phyloP scores from a whole-genome alignment of 2,888 invertebrate species.

The Ichneumoninae sp. region DNA sequence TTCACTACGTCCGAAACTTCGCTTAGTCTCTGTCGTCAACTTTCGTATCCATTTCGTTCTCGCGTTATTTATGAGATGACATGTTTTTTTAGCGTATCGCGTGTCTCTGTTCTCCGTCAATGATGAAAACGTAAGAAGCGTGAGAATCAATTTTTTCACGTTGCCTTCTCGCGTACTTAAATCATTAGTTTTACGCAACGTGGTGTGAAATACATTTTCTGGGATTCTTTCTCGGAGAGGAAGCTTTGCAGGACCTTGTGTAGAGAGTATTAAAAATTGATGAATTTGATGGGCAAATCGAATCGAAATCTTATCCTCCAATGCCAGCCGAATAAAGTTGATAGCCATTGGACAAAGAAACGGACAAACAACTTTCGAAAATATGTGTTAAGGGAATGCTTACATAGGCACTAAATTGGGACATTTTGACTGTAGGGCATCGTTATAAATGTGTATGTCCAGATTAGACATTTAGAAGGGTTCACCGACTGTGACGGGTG shows the following conservation, averaged over 20 bases:
- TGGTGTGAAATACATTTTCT: background rate
- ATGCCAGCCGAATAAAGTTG: background rate
- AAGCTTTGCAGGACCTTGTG: background rate
- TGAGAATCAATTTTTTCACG: background rate
- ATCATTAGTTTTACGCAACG: background rate
- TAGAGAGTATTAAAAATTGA: background rate
- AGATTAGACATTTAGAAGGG: background rate
- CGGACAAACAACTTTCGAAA: background rate
- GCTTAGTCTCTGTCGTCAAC: slow-evolving; percentile 2
- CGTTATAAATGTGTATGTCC: background rate
- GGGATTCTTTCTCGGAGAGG: background rate
- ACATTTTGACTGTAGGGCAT: background rate
- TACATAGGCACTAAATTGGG: background rate
- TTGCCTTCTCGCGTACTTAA: background rate
- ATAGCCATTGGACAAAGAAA: background rate
- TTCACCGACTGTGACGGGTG: background rate
- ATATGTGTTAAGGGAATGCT: background rate
- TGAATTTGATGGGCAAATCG: background rate
- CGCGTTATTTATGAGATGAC: background rate
- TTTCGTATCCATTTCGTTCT: background rate
- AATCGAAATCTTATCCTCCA: background rate
- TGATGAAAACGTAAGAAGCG: background rate
- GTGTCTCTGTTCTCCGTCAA: background rate
- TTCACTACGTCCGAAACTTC: slow-evolving; percentile 18
- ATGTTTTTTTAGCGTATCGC: background rate